A percentile compares a stretch with the other conserved stretches of the same genome.
phyloP scores from a whole-genome alignment of 2,797 vertebrate genomes.

The Poecilia picta region DNA sequence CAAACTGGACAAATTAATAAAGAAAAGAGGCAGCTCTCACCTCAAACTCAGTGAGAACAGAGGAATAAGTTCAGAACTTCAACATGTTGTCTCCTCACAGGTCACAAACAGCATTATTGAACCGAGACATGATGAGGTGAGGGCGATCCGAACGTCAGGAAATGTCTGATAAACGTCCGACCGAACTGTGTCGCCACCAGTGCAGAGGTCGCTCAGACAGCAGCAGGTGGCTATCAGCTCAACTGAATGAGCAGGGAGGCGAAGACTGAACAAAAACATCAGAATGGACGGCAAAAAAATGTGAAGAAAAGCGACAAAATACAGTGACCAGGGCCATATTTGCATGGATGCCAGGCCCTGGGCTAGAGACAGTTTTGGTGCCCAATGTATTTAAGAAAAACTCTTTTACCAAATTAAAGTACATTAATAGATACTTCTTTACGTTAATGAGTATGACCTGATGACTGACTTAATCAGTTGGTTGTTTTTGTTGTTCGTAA shows the following conservation, averaged over 20 bases:
- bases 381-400: no score
- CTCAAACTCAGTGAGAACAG: neutral
- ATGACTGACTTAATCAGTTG: no score
- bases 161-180: neutral
- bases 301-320: no score
- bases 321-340: no score
- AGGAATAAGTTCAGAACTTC: neutral
- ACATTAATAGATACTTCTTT: no score
- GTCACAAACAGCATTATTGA: neutral
- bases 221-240: neutral
- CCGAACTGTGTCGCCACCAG: neutral
- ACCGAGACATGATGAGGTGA: neutral
- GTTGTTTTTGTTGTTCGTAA: no score
- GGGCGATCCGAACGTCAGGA: neutral
- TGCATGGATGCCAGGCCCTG: no score
- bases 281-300: neutral
- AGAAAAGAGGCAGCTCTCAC: neutral
- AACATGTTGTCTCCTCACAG: neutral
- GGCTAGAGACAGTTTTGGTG: no score
- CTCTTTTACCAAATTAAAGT: no score
- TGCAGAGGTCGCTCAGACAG: neutral
- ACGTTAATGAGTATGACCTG: no score
- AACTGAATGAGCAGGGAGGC: neutral
- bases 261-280: neutral
- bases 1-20: neutral